Base-by-base conservation (phyloP, 2,888 invertebrate genomes). In the Ferdinandea cuprea region DNA sequence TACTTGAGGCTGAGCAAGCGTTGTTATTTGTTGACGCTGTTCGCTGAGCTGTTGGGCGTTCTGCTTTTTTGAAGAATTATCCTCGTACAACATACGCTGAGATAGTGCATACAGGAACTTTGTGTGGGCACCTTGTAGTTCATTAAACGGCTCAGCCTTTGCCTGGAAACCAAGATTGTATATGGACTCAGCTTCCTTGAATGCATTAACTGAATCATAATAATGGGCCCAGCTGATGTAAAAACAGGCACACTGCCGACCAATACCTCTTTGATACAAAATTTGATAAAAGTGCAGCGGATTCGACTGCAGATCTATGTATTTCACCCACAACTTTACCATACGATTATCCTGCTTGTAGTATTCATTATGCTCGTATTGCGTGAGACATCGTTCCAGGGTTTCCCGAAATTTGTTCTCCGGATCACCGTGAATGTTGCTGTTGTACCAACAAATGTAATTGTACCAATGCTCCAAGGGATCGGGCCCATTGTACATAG, bases 361-460 rank as follows among this genome's bases (percentile, higher is more conserved):
- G 86, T 93, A 93, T 56, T 93, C 92, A 88, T 95, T 94, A 89
- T 95, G 94, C 90, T 97, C 96, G 92, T 97, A 98, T 86, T 94
- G 92, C 48, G 94, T 93, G 72, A 98, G 92, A 89, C 98, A 98
- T 87, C 96, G 94, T 90, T 97, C 95, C 81, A 98, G 92, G 66
- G 96, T 95, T 48, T 96, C 96, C 86, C 97, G 96, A 87, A 95
- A 96, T n/a, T 97, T 97, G 89, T 95, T 95, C 89, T 96, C 97
- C n/a, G 97, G 97, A 91, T 94, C 97, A n/a, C 89, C 88, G 48
- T 87, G 88, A 2, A 88, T 87, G 88, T 95, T 96, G 89, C 98
- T 97, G 89, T 98, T 98, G 76, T 97, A 94, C 98, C 98, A 99
- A 79, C 94, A 94, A 74, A 98, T 96, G 89, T 97, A 98, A 86